Conservation (phyloP, 2,797 vertebrate genomes). For the Sebastes kiyomatsui region DNA sequence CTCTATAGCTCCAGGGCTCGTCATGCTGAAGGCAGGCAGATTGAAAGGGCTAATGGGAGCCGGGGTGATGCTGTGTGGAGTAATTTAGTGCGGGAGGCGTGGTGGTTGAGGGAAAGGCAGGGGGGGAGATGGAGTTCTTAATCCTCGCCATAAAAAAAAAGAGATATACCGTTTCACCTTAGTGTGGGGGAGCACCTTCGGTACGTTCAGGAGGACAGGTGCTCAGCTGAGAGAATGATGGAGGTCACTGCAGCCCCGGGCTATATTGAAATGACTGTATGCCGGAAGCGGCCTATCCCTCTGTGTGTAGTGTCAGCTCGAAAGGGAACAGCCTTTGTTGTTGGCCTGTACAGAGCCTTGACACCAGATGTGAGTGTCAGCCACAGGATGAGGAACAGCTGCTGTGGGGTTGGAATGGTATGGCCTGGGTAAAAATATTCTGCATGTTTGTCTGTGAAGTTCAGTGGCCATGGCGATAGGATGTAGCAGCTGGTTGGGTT, state of each 20-base stretch:
- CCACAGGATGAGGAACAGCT: constrained; percentile 72
- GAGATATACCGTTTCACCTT: constrained; percentile 68
- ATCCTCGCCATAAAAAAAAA: constrained; percentile 69
- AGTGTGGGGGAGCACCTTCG: constrained; percentile 56
- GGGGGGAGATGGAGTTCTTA: constrained; percentile 62
- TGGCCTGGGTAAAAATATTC: constrained; percentile 60
- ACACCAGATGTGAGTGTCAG: constrained; percentile 75
- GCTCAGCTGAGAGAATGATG: constrained; percentile 70
- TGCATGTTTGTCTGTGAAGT: constrained; percentile 44
- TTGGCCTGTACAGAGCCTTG: constrained; percentile 65
- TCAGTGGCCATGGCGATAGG: constrained; percentile 31
- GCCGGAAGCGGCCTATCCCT: constrained; percentile 35
- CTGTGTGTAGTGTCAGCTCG: constrained; percentile 47
- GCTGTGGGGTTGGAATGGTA: constrained; percentile 46
- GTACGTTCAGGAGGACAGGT: constrained; percentile 71
- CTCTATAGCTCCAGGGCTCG: constrained; percentile 71
- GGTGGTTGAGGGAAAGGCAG: constrained; percentile 46
- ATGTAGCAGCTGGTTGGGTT: constrained; percentile 19
- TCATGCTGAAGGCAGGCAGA: constrained; percentile 83
- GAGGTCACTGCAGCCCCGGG: constrained; percentile 60
- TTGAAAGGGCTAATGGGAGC: constrained; percentile 79
- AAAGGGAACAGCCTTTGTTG: constrained; percentile 72
- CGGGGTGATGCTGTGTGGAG: constrained; percentile 77
- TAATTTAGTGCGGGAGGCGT: constrained; percentile 77
- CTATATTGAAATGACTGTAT: constrained; percentile 60